Base-by-base conservation (phyloP, 2,888 invertebrate genomes). In the Drosophila melanocephala region DNA sequence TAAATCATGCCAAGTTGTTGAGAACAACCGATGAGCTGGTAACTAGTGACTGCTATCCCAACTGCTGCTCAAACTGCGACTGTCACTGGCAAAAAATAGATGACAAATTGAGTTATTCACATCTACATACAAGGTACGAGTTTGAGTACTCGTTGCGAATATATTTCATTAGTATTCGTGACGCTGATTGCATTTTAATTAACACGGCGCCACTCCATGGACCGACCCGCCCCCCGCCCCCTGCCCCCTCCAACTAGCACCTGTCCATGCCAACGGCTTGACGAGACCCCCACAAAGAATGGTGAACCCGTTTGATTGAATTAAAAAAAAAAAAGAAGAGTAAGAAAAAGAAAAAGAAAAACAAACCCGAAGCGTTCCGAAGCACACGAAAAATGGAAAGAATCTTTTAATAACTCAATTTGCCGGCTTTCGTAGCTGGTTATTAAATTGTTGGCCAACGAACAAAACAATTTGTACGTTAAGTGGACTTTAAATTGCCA, bases 151-250 rank as follows among this genome's bases (percentile, higher is more conserved):
- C 53, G 82, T 62, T 52, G 82, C 79, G 75, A 76, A 83, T 81
- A 78, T 75, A 84, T 79, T 82, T 91, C 77, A 87, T 87, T 87
- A 89, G 91, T 87, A 91, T 89, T 82, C 90, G 83, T 85, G 83
- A 91, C 91, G 73, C 83, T 87, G 90, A 91, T 87, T 91, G 90
- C 90, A 91, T 89, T 91, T 91, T 89, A 87, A 91, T 89, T 84
- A 91, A 91, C 85, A 62, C 76, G 84, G 83, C 89, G 89, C 90
- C 89, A 90, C 72, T 55, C 63, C 90, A 69, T 64, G 78, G 69
- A 70, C 73, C 50, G 74, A 58, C 26, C 62, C 78, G 19, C 53
- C 42, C 26, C 22, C 50, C 56, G 19, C 55, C 53, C 58, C 68
- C 39, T n/a, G 1, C 57, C 70, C 19, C 39, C 10, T 3, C 1